Evolutionary conservation across 2,113 vertebrate species (phyloP), one percentile per base, ranked within the genome.

Genomic region (Caranx melampygus): DNA sequence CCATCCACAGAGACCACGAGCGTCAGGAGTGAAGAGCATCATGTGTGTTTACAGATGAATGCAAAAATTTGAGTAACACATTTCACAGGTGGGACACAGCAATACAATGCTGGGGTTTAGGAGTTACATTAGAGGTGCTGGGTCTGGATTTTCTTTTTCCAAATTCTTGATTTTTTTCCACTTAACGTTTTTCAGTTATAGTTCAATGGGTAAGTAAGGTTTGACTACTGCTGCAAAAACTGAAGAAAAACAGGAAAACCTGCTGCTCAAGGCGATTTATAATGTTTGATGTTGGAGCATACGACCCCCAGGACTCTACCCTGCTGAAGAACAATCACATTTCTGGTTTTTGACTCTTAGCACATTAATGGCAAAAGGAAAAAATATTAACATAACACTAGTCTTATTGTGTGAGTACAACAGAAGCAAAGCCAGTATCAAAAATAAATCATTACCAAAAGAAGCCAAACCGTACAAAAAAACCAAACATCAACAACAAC

Each of bases 341-440:
- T 15, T 18, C 40, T 35, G 70, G 40, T 55, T 55, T 57, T 72
- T 1, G 4, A 44, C 20, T 35, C 26, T 70, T 80, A 18, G 13
- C 21, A 35, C 18, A 71, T 35, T 37, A 44, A 78, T 69, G 79
- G 68, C 47, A 62, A 59, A 82, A 70, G 51, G 54, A 70, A 73
- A 3, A 45, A 60, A 73, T 71, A 26, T 26, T 26, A 26, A 26
- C 26, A 26, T 54, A 74, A 68, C 57, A 84, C 65, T 82, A 1
- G 21, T 10, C 45, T 78, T 58, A 57, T 21, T 75, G 18, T 82
- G 51, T 52, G 74, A 34, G 59, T 66, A 72, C 55, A 69, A 71
- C 44, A 35, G 44, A 83, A 84, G 72, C 58, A 78, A 80, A 83
- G 44, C 40, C 20, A 54, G 58, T 64, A 31, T 74, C 47, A 81